Evolutionary conservation across 1,140 invertebrate genomes (phyloP).

Genomic region (Oscheius sp.): DNA sequence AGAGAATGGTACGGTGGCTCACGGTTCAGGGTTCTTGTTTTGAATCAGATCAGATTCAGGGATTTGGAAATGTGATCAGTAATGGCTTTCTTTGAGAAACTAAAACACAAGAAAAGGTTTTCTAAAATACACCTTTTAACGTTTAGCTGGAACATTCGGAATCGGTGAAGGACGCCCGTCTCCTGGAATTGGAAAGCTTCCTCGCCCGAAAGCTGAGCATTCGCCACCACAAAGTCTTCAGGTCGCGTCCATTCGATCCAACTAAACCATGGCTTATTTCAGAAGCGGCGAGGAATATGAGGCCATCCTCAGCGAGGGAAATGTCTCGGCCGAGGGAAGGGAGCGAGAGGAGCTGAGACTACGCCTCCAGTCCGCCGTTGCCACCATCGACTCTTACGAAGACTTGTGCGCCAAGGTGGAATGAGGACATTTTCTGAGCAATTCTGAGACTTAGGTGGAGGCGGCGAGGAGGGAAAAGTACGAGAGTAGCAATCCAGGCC

Average conservation of each 20-base stretch:
- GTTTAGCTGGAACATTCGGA: background rate
- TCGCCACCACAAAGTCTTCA: background rate
- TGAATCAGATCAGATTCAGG: too few species aligned
- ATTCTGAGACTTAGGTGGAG: background rate
- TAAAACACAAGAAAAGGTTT: too few species aligned
- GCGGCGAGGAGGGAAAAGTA: background rate
- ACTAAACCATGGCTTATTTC: background rate
- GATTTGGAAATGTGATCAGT: too few species aligned
- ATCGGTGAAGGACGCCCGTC: background rate
- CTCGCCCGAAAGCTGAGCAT: background rate
- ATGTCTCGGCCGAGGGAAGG: background rate
- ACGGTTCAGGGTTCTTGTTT: too few species aligned
- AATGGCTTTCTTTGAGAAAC: too few species aligned
- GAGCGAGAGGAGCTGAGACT: background rate
- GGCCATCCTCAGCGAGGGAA: background rate
- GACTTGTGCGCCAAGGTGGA: slow-evolving; percentile 20
- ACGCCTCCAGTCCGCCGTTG: background rate
- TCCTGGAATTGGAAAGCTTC: background rate
- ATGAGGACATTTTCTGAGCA: background rate
- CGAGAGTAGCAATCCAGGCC: slow-evolving; percentile 7
- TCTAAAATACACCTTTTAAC: background rate
- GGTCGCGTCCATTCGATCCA: too few species aligned
- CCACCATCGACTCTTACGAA: slow-evolving; percentile 22
- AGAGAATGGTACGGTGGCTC: background rate
- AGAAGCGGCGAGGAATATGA: background rate